phyloP scores from a whole-genome alignment of 2,797 vertebrate genomes.

The Periparus ater region DNA sequence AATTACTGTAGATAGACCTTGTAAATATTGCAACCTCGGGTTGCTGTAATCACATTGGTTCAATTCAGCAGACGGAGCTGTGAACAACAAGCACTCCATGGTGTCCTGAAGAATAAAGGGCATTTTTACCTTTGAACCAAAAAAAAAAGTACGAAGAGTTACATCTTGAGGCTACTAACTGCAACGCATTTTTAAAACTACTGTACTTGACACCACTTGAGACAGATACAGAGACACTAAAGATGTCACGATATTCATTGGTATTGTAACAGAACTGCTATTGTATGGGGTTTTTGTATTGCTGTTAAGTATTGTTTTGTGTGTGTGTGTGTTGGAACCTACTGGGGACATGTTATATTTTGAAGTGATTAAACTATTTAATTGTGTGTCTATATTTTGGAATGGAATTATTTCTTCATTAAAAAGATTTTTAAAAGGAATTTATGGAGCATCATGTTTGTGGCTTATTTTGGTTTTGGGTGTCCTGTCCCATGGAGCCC shows the following conservation, averaged over 20 bases:
- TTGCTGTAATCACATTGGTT: slow-evolving; percentile 75
- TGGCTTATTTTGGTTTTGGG: slow-evolving; percentile 21
- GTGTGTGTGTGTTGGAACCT: slow-evolving; percentile 81
- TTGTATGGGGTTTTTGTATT: slow-evolving; percentile 83
- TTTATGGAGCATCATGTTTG: not conserved
- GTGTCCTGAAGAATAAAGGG: slow-evolving; percentile 74
- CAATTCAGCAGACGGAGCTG: slow-evolving; percentile 68
- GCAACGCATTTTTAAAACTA: slow-evolving; percentile 78
- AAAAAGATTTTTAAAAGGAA: slow-evolving; percentile 86
- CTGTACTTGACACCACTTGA: slow-evolving; percentile 81
- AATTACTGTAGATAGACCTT: slow-evolving; percentile 81
- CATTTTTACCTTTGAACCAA: slow-evolving; percentile 83
- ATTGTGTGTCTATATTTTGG: slow-evolving; percentile 90
- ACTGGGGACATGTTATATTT: slow-evolving; percentile 88
- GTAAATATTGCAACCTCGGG: slow-evolving; percentile 78
- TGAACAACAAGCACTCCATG: slow-evolving; percentile 65
- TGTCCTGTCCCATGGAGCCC: not conserved
- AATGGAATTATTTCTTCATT: slow-evolving; percentile 90
- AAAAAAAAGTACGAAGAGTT: slow-evolving; percentile 60
- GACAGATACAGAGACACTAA: slow-evolving; percentile 78
- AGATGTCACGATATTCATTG: slow-evolving; percentile 80
- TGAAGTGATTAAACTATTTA: slow-evolving; percentile 89
- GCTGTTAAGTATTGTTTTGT: slow-evolving; percentile 86
- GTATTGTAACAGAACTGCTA: slow-evolving; percentile 86
- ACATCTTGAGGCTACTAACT: slow-evolving; percentile 77